A percentile compares a stretch with the other conserved stretches of the same genome.
These are phyloP conservation scores for Argya squamiceps DNA, from an alignment of 2,797 vertebrate species.

Conservation along the genomic window DNA sequence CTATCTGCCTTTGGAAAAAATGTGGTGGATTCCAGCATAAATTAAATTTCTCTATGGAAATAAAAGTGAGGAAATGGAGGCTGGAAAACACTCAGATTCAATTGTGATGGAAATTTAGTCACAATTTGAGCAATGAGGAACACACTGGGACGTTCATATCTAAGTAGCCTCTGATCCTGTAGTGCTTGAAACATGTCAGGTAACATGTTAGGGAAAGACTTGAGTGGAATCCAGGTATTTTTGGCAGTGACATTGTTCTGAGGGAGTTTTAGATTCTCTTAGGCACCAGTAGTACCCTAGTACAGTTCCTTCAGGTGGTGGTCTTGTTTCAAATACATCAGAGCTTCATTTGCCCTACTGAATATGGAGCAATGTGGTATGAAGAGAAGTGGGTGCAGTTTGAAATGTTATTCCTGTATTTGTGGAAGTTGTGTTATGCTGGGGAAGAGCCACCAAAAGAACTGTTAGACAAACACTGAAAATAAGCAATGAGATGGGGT, in stretches of 20 bases:
- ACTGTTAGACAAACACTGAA: background rate
- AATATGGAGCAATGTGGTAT: background rate
- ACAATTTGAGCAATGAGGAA: background rate
- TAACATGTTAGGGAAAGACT: background rate
- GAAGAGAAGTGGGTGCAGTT: background rate
- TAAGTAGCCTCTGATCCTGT: background rate
- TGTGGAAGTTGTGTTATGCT: fast-evolving
- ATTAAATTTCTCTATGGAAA: background rate
- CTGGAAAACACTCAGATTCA: background rate
- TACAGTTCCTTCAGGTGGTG: background rate
- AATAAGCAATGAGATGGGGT: background rate
- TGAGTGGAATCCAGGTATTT: background rate
- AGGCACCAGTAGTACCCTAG: too few species aligned
- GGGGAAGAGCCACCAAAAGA: background rate
- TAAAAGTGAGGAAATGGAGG: background rate
- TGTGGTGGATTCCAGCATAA: background rate
- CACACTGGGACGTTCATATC: background rate
- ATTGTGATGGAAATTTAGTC: background rate
- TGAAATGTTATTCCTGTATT: background rate
- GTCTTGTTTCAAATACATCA: background rate
- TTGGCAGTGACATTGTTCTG: background rate
- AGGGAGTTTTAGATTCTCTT: background rate
- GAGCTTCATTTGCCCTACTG: background rate
- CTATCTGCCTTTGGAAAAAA: background rate
- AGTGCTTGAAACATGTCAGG: background rate